Evolutionary conservation across 1,140 invertebrate species (phyloP).

Genomic region (Brachionus rubens): DNA sequence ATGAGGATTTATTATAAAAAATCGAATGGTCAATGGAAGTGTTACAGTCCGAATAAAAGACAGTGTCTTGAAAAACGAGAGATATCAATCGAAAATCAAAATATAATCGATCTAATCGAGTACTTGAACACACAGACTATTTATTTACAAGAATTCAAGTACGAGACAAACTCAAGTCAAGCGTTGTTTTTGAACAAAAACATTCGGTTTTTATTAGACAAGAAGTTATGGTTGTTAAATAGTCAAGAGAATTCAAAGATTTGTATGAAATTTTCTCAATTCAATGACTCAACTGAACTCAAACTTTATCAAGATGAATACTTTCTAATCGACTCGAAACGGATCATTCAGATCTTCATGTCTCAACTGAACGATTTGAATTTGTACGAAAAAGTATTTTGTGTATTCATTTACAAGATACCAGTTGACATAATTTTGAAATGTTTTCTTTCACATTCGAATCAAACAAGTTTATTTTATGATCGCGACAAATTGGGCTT

Average conservation of each 20-base stretch:
- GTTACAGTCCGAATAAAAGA: not conserved
- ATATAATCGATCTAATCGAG: not conserved
- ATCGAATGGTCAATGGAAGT: constrained; percentile 41
- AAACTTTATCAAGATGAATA: constrained; percentile 21
- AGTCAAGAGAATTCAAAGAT: constrained; percentile 40
- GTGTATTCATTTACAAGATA: constrained; percentile 22
- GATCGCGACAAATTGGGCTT: not conserved
- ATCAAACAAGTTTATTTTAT: not conserved
- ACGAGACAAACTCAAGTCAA: not conserved
- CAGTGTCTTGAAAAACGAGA: not conserved
- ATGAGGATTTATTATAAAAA: constrained; percentile 35
- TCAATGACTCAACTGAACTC: constrained; percentile 16
- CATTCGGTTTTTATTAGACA: constrained; percentile 19
- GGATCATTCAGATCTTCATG: not conserved
- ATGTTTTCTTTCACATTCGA: not conserved
- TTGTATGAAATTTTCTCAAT: constrained; percentile 43
- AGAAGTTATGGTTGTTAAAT: constrained; percentile 7
- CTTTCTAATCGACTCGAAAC: not conserved
- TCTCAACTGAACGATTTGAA: not conserved
- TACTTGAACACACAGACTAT: constrained; percentile 4
- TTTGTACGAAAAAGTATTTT: constrained; percentile 5
- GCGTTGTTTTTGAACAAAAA: not conserved
- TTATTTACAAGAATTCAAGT: constrained; percentile 42
- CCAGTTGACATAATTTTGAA: not conserved
- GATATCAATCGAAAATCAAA: constrained; percentile 17